Evolutionary conservation across 1,140 invertebrate genomes (phyloP), one percentile per base, ranked within the genome.

Genomic region (Acromyrmex echinatior): DNA sequence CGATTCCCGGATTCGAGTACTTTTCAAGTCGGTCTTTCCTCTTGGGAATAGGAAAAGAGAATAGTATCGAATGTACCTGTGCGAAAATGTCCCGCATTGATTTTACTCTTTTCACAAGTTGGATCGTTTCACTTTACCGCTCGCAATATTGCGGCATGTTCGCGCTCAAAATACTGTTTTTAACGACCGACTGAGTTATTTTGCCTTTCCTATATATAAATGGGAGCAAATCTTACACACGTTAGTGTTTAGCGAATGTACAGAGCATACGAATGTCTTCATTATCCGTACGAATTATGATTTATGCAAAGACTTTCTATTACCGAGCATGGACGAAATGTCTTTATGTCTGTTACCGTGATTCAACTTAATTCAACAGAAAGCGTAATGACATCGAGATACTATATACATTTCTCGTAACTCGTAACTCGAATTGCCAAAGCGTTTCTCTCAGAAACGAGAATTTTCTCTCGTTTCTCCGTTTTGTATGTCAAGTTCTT

Each of bases 401-500:
- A 28, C 49, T 73, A 31, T 60, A 56, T 10, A 21, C 39, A 51
- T 62, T 60, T n/a, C 80, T 16, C 25, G 25, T 25, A 25, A 21
- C 1, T 14, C n/a, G 35, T 70, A 58, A 35, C 31, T 76, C 56
- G 31, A 51, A 49, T 39, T 12, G 53, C 68, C 70, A 35, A 84
- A 62, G 70, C 51, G 35, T 58, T 71, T 31, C 14, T 39, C n/a
- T 39, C 10, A 51, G 39, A 2, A 62, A 56, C 31, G 70, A 58
- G 18, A 71, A 71, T 80, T 86, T 77, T 58, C 60, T 35, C 51
- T 60, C 53, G 53, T 74, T 81, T 70, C 51, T 49, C n/a, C 62
- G 62, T 53, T 90, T 49, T 18, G 56, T 74, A 51, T 53, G 58
- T 53, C 25, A 79, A 90, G 53, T 86, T 81, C 78, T 56, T 89